Conservation (phyloP, 1,140 invertebrate species). For the Drosophila baimaii region DNA sequence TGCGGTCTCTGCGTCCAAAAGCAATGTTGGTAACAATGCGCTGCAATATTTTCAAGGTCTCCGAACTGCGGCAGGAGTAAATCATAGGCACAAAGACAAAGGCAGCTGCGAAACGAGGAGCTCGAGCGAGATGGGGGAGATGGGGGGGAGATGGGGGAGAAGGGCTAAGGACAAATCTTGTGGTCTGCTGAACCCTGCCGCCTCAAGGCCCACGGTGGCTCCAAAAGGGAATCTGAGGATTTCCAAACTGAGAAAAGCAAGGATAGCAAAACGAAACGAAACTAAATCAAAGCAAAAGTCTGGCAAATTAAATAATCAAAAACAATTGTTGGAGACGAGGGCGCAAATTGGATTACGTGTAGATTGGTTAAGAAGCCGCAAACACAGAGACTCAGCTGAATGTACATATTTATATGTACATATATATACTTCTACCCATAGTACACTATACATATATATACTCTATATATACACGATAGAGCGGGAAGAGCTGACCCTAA, state of each 20-base stretch:
- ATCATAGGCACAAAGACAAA: conserved; percentile 61
- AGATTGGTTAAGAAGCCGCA: conserved; percentile 56
- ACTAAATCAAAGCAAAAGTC: conserved; percentile 80
- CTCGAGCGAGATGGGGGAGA: no score
- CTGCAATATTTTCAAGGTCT: conserved; percentile 77
- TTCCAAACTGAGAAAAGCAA: conserved; percentile 12
- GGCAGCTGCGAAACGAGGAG: not conserved
- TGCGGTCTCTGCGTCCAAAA: conserved; percentile 44
- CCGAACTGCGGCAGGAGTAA: conserved; percentile 70
- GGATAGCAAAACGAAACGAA: conserved; percentile 44
- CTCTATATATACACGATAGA: conserved; percentile 1
- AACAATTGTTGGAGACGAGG: conserved; percentile 61
- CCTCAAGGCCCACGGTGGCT: conserved; percentile 31
- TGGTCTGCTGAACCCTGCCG: conserved; percentile 53
- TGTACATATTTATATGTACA: not conserved
- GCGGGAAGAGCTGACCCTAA: conserved; percentile 24
- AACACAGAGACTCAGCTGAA: conserved; percentile 4
- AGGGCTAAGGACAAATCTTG: conserved; percentile 56
- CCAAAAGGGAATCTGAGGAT: not conserved
- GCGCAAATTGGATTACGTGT: conserved; percentile 72
- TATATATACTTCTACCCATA: not conserved
- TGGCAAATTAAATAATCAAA: conserved; percentile 80
- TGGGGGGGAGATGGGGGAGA: no score
- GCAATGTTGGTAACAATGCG: conserved; percentile 60
- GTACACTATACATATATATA: not conserved